Evolutionary conservation across 2,113 vertebrate genomes (phyloP).

Genomic region (Ageneiosus marmoratus): DNA sequence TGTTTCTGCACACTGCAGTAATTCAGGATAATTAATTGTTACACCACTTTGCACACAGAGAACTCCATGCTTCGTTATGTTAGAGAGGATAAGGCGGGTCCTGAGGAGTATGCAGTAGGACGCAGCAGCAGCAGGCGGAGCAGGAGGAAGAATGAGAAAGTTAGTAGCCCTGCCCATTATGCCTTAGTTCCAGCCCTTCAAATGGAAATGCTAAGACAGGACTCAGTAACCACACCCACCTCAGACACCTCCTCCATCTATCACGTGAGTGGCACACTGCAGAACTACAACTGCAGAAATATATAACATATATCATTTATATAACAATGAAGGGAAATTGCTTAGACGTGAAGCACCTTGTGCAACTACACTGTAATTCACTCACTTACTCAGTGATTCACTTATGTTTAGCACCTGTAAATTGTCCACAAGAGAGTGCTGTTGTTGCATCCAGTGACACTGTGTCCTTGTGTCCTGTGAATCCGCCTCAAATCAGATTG

Average conservation of each 20-base stretch:
- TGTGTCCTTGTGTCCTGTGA: too few species aligned
- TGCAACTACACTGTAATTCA: too few species aligned
- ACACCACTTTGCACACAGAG: conserved; percentile 70
- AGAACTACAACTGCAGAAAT: neutral
- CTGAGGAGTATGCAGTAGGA: conserved; percentile 87
- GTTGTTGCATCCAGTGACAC: too few species aligned
- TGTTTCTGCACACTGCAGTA: conserved; percentile 1
- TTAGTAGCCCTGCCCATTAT: conserved; percentile 89
- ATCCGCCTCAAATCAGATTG: neutral
- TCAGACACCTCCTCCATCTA: conserved; percentile 89
- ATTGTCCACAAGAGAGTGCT: too few species aligned
- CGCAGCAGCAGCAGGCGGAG: conserved; percentile 91
- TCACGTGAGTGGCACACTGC: conserved; percentile 82
- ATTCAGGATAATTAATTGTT: neutral
- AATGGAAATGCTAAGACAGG: conserved; percentile 89
- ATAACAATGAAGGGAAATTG: neutral
- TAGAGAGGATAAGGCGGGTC: conserved; percentile 88
- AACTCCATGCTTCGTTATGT: conserved; percentile 92
- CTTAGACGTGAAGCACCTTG: too few species aligned
- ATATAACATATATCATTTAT: neutral
- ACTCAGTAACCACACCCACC: conserved; percentile 88
- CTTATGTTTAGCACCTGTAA: too few species aligned
- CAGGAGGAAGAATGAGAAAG: conserved; percentile 89
- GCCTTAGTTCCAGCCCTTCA: conserved; percentile 87
- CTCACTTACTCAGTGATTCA: too few species aligned